Percentiles rank a stretch among this genome's conserved stretches.
phyloP scores from a whole-genome alignment of 2,888 invertebrate genomes.

The Urechis unicinctus region DNA sequence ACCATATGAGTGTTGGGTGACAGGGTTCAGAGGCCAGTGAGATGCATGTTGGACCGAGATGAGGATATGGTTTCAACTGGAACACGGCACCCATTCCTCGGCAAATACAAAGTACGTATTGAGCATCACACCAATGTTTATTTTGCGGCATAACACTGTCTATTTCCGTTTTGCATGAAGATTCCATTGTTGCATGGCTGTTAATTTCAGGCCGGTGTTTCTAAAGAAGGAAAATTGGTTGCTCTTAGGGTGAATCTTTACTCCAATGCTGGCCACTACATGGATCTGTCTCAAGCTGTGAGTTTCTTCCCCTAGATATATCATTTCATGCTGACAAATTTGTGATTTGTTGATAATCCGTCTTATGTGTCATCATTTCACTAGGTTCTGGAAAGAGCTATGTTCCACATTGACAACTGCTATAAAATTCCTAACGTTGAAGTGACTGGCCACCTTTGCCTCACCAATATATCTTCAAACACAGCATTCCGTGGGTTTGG shows the following conservation, averaged over 20 bases:
- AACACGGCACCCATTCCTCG: constrained; percentile 80
- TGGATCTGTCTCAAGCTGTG: constrained; percentile 65
- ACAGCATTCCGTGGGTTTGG: constrained; percentile 75
- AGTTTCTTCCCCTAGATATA: constrained; percentile 8
- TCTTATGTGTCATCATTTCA: background rate
- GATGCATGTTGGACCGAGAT: constrained; percentile 84
- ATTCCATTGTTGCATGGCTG: background rate
- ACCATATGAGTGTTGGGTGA: background rate
- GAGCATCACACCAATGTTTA: too few species aligned
- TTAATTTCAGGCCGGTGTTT: constrained; percentile 58
- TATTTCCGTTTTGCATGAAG: background rate
- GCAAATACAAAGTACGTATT: constrained; percentile 67
- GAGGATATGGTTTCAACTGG: constrained; percentile 91
- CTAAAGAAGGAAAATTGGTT: constrained; percentile 67
- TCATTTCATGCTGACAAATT: background rate
- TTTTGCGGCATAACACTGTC: background rate
- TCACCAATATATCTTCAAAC: constrained; percentile 83
- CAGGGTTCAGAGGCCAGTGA: constrained; percentile 51
- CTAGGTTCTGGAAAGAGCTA: background rate
- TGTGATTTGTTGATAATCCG: background rate
- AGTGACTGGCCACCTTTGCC: constrained; percentile 64
- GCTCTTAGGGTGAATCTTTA: constrained; percentile 70
- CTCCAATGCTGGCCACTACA: constrained; percentile 72
- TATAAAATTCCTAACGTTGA: constrained; percentile 70
- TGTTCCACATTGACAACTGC: constrained; percentile 56